Evolutionary conservation across 2,113 vertebrate genomes (phyloP).

Genomic region (Hemicordylus capensis): DNA sequence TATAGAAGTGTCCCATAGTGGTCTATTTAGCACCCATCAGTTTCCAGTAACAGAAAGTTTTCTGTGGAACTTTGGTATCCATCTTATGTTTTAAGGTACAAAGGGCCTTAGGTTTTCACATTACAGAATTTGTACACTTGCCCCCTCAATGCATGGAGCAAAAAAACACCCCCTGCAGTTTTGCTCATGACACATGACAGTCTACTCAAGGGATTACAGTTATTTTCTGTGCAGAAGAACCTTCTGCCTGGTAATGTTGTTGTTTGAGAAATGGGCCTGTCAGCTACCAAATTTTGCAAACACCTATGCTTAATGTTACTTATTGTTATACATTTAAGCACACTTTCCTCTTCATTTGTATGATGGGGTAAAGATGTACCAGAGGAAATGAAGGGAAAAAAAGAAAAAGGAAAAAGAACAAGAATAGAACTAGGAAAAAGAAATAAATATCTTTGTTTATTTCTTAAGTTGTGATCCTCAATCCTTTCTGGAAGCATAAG

Average conservation of each 20-base stretch:
- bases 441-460: neutral
- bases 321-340: neutral
- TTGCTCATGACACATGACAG: neutral
- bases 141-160: neutral
- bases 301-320: neutral
- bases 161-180: no score
- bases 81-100: neutral
- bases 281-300: neutral
- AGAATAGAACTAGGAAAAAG: neutral
- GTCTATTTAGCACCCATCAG: neutral
- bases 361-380: no score
- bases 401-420: no score
- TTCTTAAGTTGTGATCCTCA: neutral
- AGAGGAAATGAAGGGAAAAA: no score
- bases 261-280: neutral
- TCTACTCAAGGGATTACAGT: neutral
- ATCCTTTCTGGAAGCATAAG: neutral
- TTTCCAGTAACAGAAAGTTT: neutral
- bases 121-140: neutral
- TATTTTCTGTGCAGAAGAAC: neutral
- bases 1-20: neutral
- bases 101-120: no score
- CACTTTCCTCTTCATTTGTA: neutral
- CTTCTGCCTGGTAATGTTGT: neutral
- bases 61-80: neutral